Conservation (phyloP, 1,140 invertebrate genomes). For the Drosophila setifemur region DNA sequence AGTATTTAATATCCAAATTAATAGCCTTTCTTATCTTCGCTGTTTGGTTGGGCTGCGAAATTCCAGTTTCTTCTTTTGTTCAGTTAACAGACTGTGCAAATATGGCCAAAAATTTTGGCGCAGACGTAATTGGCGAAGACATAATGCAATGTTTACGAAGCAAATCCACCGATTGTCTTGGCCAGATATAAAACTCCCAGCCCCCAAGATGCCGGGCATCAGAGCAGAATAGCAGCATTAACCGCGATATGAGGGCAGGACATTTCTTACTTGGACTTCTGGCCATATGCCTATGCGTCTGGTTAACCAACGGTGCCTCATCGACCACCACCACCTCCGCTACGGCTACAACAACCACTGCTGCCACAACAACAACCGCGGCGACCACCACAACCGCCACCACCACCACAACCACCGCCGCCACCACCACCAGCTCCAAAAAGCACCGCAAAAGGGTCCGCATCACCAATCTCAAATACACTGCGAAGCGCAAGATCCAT, state of each 20-base stretch:
- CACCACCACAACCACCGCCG: constrained; percentile 9
- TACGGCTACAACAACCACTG: not conserved
- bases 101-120: constrained; percentile 25
- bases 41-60: not conserved
- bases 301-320: constrained; percentile 2
- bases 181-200: constrained; percentile 19
- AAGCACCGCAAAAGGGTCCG: not conserved
- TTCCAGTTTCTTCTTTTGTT: constrained; percentile 28
- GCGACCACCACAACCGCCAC: not conserved
- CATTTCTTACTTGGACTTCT: constrained; percentile 13
- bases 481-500: not conserved
- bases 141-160: constrained; percentile 31
- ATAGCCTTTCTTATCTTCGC: constrained; percentile 1
- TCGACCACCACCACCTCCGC: not conserved
- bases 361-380: constrained; percentile 4
- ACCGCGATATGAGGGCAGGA: constrained; percentile 15
- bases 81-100: constrained; percentile 28
- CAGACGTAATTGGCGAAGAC: constrained; percentile 23
- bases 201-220: not conserved
- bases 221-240: not conserved
- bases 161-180: constrained; percentile 21
- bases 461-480: not conserved
- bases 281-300: constrained; percentile 9
- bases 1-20: constrained; percentile 25
- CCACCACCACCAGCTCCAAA: constrained; percentile 1